Percentiles rank a stretch among this genome's conserved stretches.
Evolutionary conservation across 2,888 invertebrate species (phyloP).

Genomic region (Nephrocerus scutellatus): DNA sequence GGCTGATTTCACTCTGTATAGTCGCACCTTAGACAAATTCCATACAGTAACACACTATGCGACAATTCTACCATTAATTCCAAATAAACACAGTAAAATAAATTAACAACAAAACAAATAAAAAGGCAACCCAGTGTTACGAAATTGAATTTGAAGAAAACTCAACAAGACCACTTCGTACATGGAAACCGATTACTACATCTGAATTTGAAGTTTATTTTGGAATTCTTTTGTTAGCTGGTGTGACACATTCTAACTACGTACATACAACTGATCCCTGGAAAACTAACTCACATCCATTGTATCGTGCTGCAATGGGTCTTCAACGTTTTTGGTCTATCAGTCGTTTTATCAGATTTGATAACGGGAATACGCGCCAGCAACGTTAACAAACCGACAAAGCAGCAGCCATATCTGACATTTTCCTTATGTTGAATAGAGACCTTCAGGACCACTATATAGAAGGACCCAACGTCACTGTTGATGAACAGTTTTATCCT

Average conservation of each 20-base stretch:
- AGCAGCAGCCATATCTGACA: constrained; percentile 8
- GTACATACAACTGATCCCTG: constrained; percentile 5
- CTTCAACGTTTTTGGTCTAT: constrained; percentile 20
- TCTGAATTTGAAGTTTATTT: constrained; percentile 10
- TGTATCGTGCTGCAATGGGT: constrained; percentile 21
- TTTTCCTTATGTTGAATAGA: constrained; percentile 5
- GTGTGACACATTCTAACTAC: constrained; percentile 9
- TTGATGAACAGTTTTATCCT: constrained; percentile 32
- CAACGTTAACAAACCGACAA: too few relatives aligned
- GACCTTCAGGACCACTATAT: too few relatives aligned
- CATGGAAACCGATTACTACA: constrained; percentile 9
- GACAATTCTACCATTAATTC: too few relatives aligned
- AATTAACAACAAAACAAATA: constrained; percentile 14
- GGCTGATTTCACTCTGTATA: too few relatives aligned
- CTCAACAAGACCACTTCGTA: constrained; percentile 8
- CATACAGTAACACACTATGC: too few relatives aligned
- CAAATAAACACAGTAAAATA: too few relatives aligned
- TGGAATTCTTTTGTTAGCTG: constrained; percentile 9
- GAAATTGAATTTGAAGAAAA: constrained; percentile 9
- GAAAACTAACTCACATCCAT: constrained; percentile 3
- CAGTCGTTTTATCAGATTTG: constrained; percentile 28
- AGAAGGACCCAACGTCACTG: constrained; percentile 25
- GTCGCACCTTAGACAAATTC: too few relatives aligned
- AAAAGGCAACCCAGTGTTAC: constrained; percentile 11
- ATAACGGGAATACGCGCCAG: constrained; percentile 26